Base-by-base conservation (phyloP, 2,113 vertebrate species). In the Vombatus ursinus region DNA sequence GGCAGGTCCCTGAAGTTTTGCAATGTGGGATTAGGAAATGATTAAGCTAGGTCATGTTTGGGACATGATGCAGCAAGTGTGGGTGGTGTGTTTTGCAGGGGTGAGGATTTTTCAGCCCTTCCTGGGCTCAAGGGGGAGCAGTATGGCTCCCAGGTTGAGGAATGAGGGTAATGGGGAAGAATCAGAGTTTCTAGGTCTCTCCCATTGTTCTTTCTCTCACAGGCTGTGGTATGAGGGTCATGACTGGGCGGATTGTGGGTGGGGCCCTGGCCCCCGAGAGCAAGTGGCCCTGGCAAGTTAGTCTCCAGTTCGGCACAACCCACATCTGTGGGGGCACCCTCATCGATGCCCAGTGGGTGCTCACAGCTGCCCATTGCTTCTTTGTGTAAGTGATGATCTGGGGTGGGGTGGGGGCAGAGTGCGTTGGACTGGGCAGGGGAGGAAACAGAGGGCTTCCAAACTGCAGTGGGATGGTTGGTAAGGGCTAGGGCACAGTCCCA, bases 221-320 rank as follows among this genome's bases (percentile, higher is more conserved):
- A 99, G 99, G 99, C 92, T 99, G 99, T 0, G 99, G 99, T 25
- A 98, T 98, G 96, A 97, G 98, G 95, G 95, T 98, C 91, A 97
- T 98, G 48, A 98, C 98, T 0, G 98, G 99, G 89, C 98, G 99
- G 96, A 99, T 99, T 89, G 99, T 99, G 3, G 99, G 99, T 0
- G 99, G 99, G 6, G 98, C 89, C 0, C 50, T 97, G 91, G 98
- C 99, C 3, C 96, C 98, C 0, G 90, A 92, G 52, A 99, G 97
- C 94, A 98, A 98, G n/a, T 99, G 99, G 99, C 99, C 99, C 0
- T 99, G 99, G 99, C 99, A 99, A 96, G 94, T 99, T 89, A 99
- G 99, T 0, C 99, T 99, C 51, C 99, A 99, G 84, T 99, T 97
- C 0, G 97, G 96, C 50, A 94, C 96, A 0, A 98, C 97, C 50